Evolutionary conservation across 1,140 invertebrate species (phyloP).

Genomic region (Onthophagus taurus): DNA sequence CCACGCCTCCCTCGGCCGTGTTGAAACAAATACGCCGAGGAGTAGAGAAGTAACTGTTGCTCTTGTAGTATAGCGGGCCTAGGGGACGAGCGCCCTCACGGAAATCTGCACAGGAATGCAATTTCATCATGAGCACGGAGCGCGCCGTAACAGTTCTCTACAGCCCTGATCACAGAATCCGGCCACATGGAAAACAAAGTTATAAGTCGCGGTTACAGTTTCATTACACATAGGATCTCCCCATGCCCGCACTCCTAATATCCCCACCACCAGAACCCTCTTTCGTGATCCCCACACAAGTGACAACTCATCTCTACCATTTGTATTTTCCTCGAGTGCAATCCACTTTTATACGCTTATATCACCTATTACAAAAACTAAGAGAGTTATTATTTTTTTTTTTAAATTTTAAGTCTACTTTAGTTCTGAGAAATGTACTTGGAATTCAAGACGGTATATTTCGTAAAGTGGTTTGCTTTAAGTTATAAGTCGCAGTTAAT

Average conservation of each 20-base stretch:
- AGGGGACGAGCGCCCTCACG: conserved; percentile 29
- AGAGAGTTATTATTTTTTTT: no score
- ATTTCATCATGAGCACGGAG: conserved; percentile 37
- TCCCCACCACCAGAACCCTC: no score
- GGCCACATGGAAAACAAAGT: conserved; percentile 39
- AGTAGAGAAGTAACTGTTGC: conserved; percentile 35
- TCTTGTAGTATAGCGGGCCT: conserved; percentile 26
- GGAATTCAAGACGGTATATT: no score
- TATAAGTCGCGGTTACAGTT: conserved; percentile 38
- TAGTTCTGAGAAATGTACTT: no score
- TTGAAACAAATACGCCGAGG: conserved; percentile 32
- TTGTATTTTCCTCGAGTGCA: no score
- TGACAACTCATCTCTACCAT: no score
- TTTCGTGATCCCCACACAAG: no score
- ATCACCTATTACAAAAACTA: no score
- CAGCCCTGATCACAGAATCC: conserved; percentile 35
- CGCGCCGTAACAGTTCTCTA: conserved; percentile 26
- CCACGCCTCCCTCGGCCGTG: conserved; percentile 28
- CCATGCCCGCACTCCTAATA: conserved; percentile 6
- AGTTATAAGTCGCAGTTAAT: no score
- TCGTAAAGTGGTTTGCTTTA: no score
- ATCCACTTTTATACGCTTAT: no score
- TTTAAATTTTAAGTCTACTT: no score
- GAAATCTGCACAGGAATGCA: conserved; percentile 39
- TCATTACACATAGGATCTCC: conserved; percentile 33